phyloP scores from a whole-genome alignment of 1,140 invertebrate species.

The Atta colombica region DNA sequence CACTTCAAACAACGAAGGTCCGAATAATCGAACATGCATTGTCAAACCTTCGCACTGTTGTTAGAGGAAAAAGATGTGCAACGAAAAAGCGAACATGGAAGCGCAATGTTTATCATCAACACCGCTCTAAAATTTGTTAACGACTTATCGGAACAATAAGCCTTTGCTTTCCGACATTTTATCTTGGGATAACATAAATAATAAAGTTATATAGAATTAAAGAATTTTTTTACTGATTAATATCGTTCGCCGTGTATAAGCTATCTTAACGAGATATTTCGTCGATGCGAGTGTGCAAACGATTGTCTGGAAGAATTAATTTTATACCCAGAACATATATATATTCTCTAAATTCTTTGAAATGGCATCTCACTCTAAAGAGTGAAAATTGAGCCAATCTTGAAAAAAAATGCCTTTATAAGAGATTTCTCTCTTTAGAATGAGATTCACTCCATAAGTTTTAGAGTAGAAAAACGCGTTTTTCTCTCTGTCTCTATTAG shows the following conservation, averaged over 20 bases:
- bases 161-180: not conserved
- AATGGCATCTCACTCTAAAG: no score
- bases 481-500: not conserved
- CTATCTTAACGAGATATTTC: not conserved
- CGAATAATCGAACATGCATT: no score
- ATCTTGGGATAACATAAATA: not conserved
- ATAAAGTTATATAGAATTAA: not conserved
- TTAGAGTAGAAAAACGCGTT: not conserved
- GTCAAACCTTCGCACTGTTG: not conserved
- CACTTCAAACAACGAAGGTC: not conserved
- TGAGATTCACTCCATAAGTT: no score
- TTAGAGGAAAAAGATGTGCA: not conserved
- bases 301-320: constrained; percentile 40
- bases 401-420: no score
- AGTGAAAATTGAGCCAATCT: no score
- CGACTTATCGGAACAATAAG: not conserved
- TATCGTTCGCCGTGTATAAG: not conserved
- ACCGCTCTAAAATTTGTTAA: constrained; percentile 16
- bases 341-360: not conserved
- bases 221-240: not conserved
- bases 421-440: no score
- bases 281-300: constrained; percentile 2
- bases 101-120: constrained; percentile 20
- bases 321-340: constrained; percentile 10
- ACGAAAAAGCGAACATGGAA: constrained; percentile 11